phyloP scores from a whole-genome alignment of 2,797 vertebrate genomes.

The Novumbra hubbsi region DNA sequence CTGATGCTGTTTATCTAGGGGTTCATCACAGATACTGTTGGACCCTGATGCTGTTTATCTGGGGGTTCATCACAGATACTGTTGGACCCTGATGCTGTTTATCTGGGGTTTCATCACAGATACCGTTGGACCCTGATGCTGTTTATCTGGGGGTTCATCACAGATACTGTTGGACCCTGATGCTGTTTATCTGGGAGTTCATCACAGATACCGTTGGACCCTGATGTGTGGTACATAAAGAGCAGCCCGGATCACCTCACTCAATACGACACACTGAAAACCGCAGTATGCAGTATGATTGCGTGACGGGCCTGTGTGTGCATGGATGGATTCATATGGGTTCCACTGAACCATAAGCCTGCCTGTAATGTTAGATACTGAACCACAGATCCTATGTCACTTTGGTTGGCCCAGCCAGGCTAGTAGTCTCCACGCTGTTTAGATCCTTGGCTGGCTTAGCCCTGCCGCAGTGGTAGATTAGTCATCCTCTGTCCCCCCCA shows the following conservation, averaged over 20 bases:
- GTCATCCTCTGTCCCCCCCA: slow-evolving; percentile 49
- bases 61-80: too few relatives aligned
- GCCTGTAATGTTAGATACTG: neutral
- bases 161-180: too few relatives aligned
- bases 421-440: neutral
- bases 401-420: neutral
- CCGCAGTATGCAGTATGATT: neutral
- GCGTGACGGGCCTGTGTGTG: neutral
- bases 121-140: too few relatives aligned
- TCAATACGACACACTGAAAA: neutral
- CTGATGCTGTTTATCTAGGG: too few relatives aligned
- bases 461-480: neutral
- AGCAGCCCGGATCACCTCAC: neutral
- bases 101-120: too few relatives aligned
- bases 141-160: too few relatives aligned
- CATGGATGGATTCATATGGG: neutral
- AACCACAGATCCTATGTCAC: neutral
- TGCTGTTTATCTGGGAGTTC: too few relatives aligned
- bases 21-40: too few relatives aligned
- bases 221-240: neutral
- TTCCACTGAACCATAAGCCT: neutral
- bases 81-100: too few relatives aligned
- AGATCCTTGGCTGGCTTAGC: neutral
- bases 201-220: too few relatives aligned
- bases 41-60: too few relatives aligned